Conservation (phyloP, 2,113 vertebrate genomes). For the Lepus americanus region DNA sequence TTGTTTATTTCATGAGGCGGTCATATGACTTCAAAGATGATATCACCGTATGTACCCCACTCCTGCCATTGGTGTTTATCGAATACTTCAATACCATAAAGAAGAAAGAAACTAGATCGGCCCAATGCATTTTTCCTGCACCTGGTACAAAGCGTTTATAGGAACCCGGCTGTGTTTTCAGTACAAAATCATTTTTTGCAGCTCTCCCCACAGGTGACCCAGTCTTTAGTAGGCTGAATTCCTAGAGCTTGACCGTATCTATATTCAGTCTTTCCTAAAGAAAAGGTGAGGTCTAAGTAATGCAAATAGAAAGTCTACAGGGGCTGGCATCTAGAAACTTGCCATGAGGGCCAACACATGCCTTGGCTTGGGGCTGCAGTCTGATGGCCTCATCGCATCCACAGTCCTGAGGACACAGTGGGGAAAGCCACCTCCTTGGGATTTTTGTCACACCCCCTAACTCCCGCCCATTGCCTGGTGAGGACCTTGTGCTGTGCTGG, state of each 20-base stretch:
- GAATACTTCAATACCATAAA: background rate
- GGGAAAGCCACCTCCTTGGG: background rate
- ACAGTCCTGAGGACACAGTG: background rate
- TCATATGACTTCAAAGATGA: background rate
- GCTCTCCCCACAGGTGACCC: background rate
- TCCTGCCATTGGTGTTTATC: background rate
- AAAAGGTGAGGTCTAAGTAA: background rate
- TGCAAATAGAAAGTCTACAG: background rate
- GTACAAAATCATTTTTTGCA: background rate
- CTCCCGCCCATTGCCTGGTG: rapidly evolving
- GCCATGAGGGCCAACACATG: rapidly evolving
- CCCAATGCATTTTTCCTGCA: background rate
- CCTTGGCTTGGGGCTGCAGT: background rate
- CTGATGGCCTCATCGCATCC: too few relatives aligned
- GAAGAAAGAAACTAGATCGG: too few relatives aligned
- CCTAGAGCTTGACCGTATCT: background rate
- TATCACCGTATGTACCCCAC: background rate
- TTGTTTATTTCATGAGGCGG: background rate
- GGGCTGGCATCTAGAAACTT: background rate
- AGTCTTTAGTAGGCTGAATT: background rate
- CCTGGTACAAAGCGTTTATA: background rate
- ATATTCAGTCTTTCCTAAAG: background rate
- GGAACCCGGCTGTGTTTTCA: background rate
- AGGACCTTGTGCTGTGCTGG: background rate
- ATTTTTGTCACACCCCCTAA: background rate